Base-by-base conservation (phyloP, 2,888 invertebrate genomes). In the Saturnia japonica region DNA sequence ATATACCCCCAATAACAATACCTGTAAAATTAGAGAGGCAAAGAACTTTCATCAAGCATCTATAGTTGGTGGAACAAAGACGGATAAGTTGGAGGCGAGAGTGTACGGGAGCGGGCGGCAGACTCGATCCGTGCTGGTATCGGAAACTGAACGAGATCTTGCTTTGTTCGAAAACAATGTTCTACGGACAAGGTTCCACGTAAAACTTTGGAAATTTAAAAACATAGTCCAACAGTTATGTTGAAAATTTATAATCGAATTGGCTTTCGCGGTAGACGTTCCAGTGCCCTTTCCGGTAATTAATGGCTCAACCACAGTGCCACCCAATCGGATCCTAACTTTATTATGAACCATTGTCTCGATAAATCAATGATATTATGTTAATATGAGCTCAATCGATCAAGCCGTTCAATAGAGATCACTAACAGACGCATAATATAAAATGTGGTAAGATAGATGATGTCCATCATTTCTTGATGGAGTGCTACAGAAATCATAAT, bases 101-200 rank as follows among this genome's bases (percentile, higher is more conserved):
- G 34, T n/a, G n/a, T n/a, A n/a, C n/a, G n/a, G n/a, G 86, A 83
- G 84, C 77, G 74, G 19, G 51, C 34, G n/a, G 82, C 80, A 81
- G 85, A 84, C 84, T 82, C 80, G 83, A 85, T 86, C 84, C 83
- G 77, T 79, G 82, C 81, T 83, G 81, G 80, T 83, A 87, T 84
- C 83, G 85, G 80, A 85, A 81, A 81, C 86, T 80, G 79, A 84
- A 83, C 83, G 81, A 83, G 84, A 82, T 83, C 83, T 77, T 84
- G 85, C 88, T 88, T 90, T 91, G 91, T 91, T 91, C 89, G 82
- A 86, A 89, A 90, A 91, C 91, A 92, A 91, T 88, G 85, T 87
- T 82, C 88, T 83, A 74, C 84, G 84, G 86, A 88, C 87, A 83
- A 82, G 84, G 82, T 81, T 85, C 78, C 80, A 83, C 81, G 84